Conservation (phyloP, 2,113 vertebrate species). For the Emydocephalus ijimae region DNA sequence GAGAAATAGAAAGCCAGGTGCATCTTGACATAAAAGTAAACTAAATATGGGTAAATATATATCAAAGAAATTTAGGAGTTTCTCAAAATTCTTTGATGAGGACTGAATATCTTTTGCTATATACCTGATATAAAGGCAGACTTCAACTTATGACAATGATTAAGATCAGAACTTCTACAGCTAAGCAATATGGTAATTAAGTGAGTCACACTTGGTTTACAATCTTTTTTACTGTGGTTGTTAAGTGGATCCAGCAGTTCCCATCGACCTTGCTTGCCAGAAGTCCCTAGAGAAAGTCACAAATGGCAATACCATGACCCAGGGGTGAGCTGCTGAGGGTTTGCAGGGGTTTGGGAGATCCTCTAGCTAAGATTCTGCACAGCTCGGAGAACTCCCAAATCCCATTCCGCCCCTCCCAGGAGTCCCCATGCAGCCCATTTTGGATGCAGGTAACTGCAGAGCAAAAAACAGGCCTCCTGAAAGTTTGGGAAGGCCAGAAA, state of each 20-base stretch:
- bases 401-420: too few relatives aligned
- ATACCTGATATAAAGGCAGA: not conserved
- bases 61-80: not conserved
- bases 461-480: too few relatives aligned
- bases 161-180: not conserved
- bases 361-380: too few relatives aligned
- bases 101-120: not conserved
- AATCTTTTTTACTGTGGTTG: not conserved
- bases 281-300: not conserved
- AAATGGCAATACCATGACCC: not conserved
- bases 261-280: not conserved
- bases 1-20: not conserved
- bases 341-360: too few relatives aligned
- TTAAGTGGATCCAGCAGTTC: not conserved
- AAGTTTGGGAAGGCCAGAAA: too few relatives aligned
- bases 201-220: not conserved
- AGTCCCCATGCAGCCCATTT: too few relatives aligned
- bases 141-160: not conserved
- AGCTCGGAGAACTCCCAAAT: too few relatives aligned
- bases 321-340: too few relatives aligned
- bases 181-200: not conserved
- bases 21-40: not conserved
- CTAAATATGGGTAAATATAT: not conserved
- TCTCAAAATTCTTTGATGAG: not conserved
- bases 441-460: too few relatives aligned